Conservation (phyloP, 2,888 invertebrate genomes). For the Schizaphis graminum region DNA sequence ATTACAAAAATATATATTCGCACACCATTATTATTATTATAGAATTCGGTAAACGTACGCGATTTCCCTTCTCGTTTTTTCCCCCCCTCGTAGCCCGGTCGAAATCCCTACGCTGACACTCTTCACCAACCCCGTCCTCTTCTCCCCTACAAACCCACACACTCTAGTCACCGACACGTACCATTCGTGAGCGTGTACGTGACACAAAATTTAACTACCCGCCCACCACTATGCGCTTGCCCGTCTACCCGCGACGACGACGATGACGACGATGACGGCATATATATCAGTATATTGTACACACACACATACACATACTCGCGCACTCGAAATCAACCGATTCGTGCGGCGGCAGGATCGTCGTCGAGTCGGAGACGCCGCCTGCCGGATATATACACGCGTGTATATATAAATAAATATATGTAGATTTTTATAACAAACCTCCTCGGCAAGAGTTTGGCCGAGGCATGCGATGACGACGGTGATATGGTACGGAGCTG, state of each 20-base stretch:
- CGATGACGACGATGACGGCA: background rate
- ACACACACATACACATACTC: background rate
- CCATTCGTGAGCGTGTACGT: background rate
- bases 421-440: constrained; percentile 14
- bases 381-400: background rate
- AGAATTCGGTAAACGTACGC: constrained; percentile 27
- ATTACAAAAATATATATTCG: background rate
- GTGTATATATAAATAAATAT: background rate
- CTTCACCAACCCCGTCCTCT: background rate
- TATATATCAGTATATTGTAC: background rate
- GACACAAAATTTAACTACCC: constrained; percentile 19
- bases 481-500: background rate
- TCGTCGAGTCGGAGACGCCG: background rate
- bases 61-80: constrained; percentile 18
- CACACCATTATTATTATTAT: background rate
- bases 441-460: background rate
- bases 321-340: background rate
- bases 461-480: background rate
- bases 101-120: background rate
- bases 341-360: background rate
- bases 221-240: background rate
- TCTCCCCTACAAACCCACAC: background rate
- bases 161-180: background rate
- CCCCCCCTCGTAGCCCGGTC: background rate
- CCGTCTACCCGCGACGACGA: background rate